Conservation (phyloP, 2,888 invertebrate genomes). For the Sphinx pinastri region DNA sequence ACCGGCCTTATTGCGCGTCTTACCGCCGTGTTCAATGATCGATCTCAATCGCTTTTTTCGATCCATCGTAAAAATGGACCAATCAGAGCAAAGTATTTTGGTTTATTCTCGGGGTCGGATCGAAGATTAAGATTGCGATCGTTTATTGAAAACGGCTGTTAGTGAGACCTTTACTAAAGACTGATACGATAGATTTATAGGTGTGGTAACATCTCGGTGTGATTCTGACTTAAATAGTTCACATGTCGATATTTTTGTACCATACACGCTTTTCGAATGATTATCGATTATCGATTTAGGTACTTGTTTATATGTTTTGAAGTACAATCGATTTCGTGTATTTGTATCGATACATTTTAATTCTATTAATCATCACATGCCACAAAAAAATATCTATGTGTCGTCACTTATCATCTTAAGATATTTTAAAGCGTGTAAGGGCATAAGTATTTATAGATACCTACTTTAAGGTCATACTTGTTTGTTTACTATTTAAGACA, state of each 20-base stretch:
- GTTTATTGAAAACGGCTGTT: too few relatives aligned
- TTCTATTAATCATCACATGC: too few relatives aligned
- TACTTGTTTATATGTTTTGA: background rate
- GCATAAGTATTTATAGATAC: background rate
- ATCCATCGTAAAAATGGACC: too few relatives aligned
- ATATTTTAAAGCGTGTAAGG: background rate
- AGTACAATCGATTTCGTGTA: background rate
- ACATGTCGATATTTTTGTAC: background rate
- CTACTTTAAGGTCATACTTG: background rate
- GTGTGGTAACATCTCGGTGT: slow-evolving; percentile 37
- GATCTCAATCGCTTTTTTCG: too few relatives aligned
- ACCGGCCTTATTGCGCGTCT: background rate
- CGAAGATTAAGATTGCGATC: too few relatives aligned
- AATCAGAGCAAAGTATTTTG: too few relatives aligned
- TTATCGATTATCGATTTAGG: background rate
- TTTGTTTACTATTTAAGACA: background rate
- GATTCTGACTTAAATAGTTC: slow-evolving; percentile 34
- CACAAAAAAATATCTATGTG: too few relatives aligned
- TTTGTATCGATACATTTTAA: background rate
- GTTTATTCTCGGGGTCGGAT: too few relatives aligned
- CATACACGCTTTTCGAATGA: background rate
- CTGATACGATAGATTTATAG: slow-evolving; percentile 51
- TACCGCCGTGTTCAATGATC: background rate
- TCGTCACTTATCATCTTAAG: too few relatives aligned
- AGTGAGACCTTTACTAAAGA: slow-evolving; percentile 48